These are phyloP conservation scores for Peromyscus aztecus DNA, from an alignment of 2,797 vertebrate species.

Conservation along the genomic window DNA sequence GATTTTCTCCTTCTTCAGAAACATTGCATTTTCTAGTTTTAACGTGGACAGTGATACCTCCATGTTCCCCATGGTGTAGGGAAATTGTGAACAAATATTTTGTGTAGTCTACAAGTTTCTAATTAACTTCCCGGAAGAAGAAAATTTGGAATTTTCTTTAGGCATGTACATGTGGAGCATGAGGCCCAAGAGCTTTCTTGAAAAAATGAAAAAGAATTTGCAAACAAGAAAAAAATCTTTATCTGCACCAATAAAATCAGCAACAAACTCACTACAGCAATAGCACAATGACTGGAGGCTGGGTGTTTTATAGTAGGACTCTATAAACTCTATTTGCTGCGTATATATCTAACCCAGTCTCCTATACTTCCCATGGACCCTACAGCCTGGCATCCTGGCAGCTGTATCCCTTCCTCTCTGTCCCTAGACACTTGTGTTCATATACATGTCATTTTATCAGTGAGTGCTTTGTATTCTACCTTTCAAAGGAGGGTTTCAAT, in stretches of 20 bases:
- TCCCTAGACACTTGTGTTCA: background rate
- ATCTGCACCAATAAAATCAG: background rate
- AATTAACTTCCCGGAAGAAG: background rate
- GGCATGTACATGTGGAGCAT: background rate
- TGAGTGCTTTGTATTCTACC: background rate
- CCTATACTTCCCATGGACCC: background rate
- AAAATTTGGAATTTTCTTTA: background rate
- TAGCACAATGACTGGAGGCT: background rate
- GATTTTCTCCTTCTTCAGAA: background rate
- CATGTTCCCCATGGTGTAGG: background rate
- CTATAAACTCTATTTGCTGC: background rate
- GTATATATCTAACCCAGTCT: background rate
- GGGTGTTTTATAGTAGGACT: background rate
- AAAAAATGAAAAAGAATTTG: background rate
- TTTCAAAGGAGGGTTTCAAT: background rate
- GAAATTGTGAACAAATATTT: background rate
- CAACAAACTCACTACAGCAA: background rate
- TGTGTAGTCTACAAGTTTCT: background rate
- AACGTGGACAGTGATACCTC: too few relatives aligned
- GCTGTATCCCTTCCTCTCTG: background rate
- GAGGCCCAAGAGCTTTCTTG: background rate
- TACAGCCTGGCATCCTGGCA: background rate
- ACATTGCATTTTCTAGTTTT: background rate
- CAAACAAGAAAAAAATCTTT: background rate
- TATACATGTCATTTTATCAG: background rate